These are phyloP conservation scores for Cynocephalus volans DNA, from an alignment of 2,113 vertebrate genomes.

Conservation along the genomic window DNA sequence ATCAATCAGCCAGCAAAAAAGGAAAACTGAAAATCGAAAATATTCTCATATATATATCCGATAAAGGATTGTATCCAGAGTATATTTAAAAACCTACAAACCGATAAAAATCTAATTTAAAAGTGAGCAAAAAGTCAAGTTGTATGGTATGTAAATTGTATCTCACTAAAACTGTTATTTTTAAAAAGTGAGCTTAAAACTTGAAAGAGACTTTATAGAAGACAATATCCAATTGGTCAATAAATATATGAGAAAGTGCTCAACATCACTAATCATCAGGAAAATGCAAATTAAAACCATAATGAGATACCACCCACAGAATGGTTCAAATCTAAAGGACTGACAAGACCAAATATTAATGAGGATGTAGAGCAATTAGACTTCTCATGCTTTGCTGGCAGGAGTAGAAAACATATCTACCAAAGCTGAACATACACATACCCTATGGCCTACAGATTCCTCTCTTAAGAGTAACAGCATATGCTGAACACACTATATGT, in stretches of 20 bases:
- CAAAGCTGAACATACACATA: not conserved
- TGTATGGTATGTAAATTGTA: not conserved
- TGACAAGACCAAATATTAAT: not conserved
- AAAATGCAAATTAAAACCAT: slow-evolving; percentile 55
- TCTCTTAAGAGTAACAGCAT: not conserved
- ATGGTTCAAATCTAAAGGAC: not conserved
- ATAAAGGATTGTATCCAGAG: not conserved
- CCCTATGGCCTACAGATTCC: slow-evolving; percentile 16
- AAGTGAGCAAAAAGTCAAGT: slow-evolving; percentile 16
- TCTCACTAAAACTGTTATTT: slow-evolving; percentile 5
- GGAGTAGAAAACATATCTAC: not conserved
- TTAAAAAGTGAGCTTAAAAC: not conserved
- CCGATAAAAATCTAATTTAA: not conserved
- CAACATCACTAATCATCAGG: not conserved
- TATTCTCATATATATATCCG: not conserved
- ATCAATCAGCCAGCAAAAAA: not conserved
- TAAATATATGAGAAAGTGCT: not conserved
- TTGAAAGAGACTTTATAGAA: slow-evolving; percentile 49
- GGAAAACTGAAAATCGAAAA: slow-evolving; percentile 37
- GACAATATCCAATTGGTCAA: not conserved
- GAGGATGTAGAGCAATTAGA: not conserved
- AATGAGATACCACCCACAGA: not conserved
- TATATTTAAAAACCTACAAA: slow-evolving; percentile 36
- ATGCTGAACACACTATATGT: not conserved
- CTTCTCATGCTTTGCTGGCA: not conserved